These are phyloP conservation scores for Scylla paramamosain DNA, from an alignment of 1,140 invertebrate species.

Conservation along the genomic window DNA sequence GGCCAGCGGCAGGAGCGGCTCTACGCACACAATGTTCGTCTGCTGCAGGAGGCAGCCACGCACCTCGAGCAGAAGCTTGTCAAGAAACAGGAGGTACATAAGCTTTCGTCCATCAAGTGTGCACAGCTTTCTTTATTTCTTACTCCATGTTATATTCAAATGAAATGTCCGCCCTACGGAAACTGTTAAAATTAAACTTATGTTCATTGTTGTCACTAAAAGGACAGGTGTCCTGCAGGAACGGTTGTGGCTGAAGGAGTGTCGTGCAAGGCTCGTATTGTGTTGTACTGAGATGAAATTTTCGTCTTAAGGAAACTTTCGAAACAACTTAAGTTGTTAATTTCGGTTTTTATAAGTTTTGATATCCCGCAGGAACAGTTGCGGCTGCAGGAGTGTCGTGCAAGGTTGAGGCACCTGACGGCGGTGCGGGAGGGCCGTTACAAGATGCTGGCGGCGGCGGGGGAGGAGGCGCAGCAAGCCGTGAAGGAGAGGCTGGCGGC, in stretches of 20 bases:
- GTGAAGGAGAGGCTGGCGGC: constrained; percentile 49
- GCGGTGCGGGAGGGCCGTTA: constrained; percentile 62
- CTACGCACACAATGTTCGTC: constrained; percentile 62
- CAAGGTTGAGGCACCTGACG: constrained; percentile 62
- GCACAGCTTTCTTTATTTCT: too few species aligned
- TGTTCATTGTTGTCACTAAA: too few species aligned
- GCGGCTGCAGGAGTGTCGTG: constrained; percentile 61
- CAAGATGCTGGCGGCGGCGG: constrained; percentile 59
- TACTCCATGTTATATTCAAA: too few species aligned
- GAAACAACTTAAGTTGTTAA: too few species aligned
- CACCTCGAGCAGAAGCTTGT: constrained; percentile 69
- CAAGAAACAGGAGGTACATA: constrained; percentile 66
- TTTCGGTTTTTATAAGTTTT: too few species aligned
- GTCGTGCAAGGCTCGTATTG: too few species aligned
- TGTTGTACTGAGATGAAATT: too few species aligned
- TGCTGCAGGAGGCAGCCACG: constrained; percentile 66
- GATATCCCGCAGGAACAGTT: constrained; percentile 53
- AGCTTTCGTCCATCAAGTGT: background rate
- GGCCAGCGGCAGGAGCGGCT: constrained; percentile 53
- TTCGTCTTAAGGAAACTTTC: too few species aligned
- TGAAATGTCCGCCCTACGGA: too few species aligned
- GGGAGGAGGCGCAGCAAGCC: constrained; percentile 63
- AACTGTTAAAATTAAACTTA: too few species aligned
- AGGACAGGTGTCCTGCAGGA: too few species aligned
- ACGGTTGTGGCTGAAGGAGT: too few species aligned